phyloP scores from a whole-genome alignment of 2,113 vertebrate species.

The Carassius auratus region DNA sequence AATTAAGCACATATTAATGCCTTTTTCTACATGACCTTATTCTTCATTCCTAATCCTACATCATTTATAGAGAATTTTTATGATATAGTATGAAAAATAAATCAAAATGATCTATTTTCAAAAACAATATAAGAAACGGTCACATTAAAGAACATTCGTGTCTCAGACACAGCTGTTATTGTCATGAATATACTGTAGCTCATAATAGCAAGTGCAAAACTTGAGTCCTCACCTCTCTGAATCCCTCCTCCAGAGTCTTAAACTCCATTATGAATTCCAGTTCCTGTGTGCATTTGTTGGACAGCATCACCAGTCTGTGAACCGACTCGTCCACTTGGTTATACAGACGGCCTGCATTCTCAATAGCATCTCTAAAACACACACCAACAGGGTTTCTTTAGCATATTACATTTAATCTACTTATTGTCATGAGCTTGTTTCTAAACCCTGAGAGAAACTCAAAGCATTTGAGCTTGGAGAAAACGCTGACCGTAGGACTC shows the following conservation, averaged over 20 bases:
- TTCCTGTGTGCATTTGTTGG: constrained; percentile 82
- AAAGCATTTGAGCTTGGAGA: background rate
- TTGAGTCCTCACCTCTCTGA: constrained; percentile 78
- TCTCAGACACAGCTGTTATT: background rate
- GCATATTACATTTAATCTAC: background rate
- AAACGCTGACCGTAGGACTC: background rate
- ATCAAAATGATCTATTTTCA: no score
- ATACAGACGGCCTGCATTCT: constrained; percentile 77
- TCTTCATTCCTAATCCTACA: no score
- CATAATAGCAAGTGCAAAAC: background rate
- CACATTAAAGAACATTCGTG: background rate
- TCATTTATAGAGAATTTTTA: no score
- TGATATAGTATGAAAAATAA: no score
- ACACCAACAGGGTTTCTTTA: background rate
- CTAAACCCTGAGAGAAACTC: constrained; percentile 4
- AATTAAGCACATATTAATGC: no score
- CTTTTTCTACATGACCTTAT: no score
- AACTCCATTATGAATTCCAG: constrained; percentile 83
- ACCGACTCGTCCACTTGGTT: constrained; percentile 86
- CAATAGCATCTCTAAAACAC: constrained; percentile 74
- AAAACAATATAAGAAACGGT: no score
- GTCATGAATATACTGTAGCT: background rate
- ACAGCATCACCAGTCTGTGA: constrained; percentile 85
- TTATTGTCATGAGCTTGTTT: background rate
- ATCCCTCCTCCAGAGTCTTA: constrained; percentile 76